phyloP scores from a whole-genome alignment of 2,113 vertebrate genomes.

The Istiophorus platypterus region DNA sequence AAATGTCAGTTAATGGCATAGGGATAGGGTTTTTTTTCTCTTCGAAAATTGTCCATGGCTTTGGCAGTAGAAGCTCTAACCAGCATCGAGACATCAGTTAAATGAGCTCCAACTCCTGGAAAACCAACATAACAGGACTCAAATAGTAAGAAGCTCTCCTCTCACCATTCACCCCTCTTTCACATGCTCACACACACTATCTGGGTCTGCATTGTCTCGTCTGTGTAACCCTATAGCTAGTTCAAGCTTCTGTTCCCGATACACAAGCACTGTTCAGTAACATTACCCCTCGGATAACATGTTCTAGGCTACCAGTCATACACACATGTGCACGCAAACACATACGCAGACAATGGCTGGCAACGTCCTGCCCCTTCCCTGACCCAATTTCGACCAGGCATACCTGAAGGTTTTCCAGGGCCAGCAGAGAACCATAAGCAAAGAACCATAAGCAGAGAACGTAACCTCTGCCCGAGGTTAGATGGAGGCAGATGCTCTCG shows the following conservation, averaged over 20 bases:
- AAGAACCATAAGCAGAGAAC: constrained; percentile 28
- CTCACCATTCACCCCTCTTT: constrained; percentile 24
- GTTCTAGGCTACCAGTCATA: constrained; percentile 63
- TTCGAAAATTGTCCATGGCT: neutral
- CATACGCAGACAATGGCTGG: constrained; percentile 33
- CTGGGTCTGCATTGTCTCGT: constrained; percentile 61
- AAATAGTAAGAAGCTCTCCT: neutral
- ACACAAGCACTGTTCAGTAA: constrained; percentile 68
- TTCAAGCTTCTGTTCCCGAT: constrained; percentile 58
- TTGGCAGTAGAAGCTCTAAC: neutral
- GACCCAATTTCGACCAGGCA: constrained; percentile 62
- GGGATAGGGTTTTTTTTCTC: neutral
- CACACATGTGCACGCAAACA: constrained; percentile 15
- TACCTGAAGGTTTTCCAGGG: constrained; percentile 46
- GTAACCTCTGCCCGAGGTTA: constrained; percentile 16
- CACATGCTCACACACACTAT: constrained; percentile 52
- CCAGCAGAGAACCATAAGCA: constrained; percentile 6
- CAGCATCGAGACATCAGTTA: neutral
- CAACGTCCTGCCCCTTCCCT: constrained; percentile 54
- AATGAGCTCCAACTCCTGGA: constrained; percentile 1
- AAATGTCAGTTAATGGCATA: neutral
- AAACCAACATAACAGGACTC: constrained; percentile 23
- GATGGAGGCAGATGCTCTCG: constrained; percentile 16
- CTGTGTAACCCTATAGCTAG: constrained; percentile 62
- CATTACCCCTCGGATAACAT: constrained; percentile 57